phyloP scores from a whole-genome alignment of 2,888 invertebrate species.

The Drosophila barbarae region DNA sequence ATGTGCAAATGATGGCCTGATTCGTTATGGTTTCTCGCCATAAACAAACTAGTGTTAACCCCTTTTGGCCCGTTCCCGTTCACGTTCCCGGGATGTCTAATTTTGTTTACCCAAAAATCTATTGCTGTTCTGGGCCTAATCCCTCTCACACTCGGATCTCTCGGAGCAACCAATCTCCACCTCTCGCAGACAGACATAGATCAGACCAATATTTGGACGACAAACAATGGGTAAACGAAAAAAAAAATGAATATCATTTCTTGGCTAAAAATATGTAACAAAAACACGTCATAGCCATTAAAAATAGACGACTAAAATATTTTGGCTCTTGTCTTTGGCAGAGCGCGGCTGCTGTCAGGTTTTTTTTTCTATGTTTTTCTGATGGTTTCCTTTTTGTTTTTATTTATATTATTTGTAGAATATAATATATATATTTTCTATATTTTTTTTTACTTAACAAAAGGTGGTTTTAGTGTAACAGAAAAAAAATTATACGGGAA shows the following conservation, averaged over 20 bases:
- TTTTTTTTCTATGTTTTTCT: slow-evolving; percentile 44
- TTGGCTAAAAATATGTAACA: slow-evolving; percentile 70
- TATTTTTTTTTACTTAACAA: slow-evolving; percentile 32
- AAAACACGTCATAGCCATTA: slow-evolving; percentile 71
- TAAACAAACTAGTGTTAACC: slow-evolving; percentile 15
- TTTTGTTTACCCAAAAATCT: slow-evolving; percentile 38
- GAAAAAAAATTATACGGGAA: slow-evolving; percentile 15
- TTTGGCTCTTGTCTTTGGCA: slow-evolving; percentile 52
- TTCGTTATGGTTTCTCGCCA: slow-evolving; percentile 9
- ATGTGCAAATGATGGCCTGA: slow-evolving; percentile 12
- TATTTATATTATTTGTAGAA: background rate
- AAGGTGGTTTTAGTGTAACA: slow-evolving; percentile 53
- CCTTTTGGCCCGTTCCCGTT: slow-evolving; percentile 49
- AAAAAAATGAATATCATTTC: slow-evolving; percentile 33
- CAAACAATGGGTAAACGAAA: slow-evolving; percentile 27
- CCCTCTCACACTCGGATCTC: slow-evolving; percentile 19
- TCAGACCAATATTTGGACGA: slow-evolving; percentile 35
- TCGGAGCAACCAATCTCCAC: background rate
- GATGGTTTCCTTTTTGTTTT: slow-evolving; percentile 13
- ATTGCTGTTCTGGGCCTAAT: slow-evolving; percentile 31
- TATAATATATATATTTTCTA: background rate
- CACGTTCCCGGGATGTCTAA: slow-evolving; percentile 44
- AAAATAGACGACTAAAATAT: slow-evolving; percentile 68
- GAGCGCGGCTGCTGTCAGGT: slow-evolving; percentile 52
- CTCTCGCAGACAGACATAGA: slow-evolving; percentile 18